These are phyloP conservation scores for Dolichotis patagonum DNA, from an alignment of 2,113 vertebrate species.

Conservation along the genomic window DNA sequence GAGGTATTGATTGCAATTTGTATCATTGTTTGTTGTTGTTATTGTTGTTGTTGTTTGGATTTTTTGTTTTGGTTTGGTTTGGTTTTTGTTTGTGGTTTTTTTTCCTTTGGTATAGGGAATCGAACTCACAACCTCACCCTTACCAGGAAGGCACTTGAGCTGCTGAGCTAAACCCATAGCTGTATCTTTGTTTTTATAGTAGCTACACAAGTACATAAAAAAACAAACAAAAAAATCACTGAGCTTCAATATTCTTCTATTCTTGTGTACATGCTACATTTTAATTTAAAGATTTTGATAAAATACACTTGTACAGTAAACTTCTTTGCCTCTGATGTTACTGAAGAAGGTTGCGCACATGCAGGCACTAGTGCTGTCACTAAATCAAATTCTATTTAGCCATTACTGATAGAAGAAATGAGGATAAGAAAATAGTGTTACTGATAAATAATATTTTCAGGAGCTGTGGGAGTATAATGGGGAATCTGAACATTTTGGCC, in stretches of 20 bases:
- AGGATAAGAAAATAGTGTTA: neutral
- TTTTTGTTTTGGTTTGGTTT: no score
- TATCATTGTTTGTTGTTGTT: no score
- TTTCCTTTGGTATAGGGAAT: no score
- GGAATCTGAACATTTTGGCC: neutral
- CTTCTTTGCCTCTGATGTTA: neutral
- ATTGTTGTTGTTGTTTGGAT: no score
- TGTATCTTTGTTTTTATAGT: no score
- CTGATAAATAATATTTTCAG: neutral
- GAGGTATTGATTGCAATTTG: neutral
- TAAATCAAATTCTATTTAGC: conserved; percentile 1
- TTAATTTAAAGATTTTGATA: neutral
- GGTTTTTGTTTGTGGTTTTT: no score
- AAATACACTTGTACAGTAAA: neutral
- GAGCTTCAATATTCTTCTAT: neutral
- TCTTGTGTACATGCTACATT: neutral
- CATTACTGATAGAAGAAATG: neutral
- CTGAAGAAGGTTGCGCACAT: neutral
- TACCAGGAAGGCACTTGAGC: no score
- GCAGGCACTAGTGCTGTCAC: neutral
- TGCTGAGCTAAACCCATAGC: no score
- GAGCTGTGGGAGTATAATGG: neutral
- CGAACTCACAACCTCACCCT: no score
- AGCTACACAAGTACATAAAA: neutral
- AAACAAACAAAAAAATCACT: neutral